Conservation (phyloP, 2,113 vertebrate genomes). For the Leucopsar rothschildi region DNA sequence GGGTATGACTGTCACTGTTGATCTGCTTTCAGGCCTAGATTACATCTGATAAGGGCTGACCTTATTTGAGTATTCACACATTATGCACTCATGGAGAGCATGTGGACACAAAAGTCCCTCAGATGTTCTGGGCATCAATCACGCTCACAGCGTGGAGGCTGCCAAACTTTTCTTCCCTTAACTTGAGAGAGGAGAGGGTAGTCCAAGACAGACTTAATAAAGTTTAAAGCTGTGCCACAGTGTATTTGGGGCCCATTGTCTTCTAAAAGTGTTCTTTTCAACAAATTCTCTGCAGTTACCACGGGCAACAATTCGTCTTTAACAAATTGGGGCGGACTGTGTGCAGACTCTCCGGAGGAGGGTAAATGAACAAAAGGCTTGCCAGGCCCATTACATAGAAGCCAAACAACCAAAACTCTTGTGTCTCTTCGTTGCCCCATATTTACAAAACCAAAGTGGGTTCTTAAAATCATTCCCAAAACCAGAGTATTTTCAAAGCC, state of each 20-base stretch:
- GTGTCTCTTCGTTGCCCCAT: neutral
- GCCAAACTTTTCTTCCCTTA: constrained; percentile 78
- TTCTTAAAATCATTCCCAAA: neutral
- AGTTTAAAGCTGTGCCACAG: constrained; percentile 76
- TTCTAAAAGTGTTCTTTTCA: constrained; percentile 60
- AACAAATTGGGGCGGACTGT: constrained; percentile 2
- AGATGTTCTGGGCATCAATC: constrained; percentile 87
- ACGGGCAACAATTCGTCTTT: constrained; percentile 54
- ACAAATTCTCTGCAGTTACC: constrained; percentile 70
- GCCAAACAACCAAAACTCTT: neutral
- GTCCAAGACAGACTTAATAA: constrained; percentile 76
- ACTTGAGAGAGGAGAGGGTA: constrained; percentile 63
- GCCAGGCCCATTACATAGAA: neutral
- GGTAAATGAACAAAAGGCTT: constrained; percentile 6
- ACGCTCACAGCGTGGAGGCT: constrained; percentile 81
- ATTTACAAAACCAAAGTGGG: neutral
- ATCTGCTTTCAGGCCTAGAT: constrained; percentile 80
- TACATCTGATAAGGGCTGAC: constrained; percentile 85
- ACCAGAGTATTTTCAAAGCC: neutral
- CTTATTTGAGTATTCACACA: constrained; percentile 82
- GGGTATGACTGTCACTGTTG: constrained; percentile 76
- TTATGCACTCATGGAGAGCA: constrained; percentile 81
- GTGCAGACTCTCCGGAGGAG: neutral
- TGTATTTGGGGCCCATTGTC: constrained; percentile 70
- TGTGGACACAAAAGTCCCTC: constrained; percentile 84